Evolutionary conservation across 1,140 invertebrate species (phyloP), one percentile per base, ranked within the genome.

Genomic region (Venturia canescens): DNA sequence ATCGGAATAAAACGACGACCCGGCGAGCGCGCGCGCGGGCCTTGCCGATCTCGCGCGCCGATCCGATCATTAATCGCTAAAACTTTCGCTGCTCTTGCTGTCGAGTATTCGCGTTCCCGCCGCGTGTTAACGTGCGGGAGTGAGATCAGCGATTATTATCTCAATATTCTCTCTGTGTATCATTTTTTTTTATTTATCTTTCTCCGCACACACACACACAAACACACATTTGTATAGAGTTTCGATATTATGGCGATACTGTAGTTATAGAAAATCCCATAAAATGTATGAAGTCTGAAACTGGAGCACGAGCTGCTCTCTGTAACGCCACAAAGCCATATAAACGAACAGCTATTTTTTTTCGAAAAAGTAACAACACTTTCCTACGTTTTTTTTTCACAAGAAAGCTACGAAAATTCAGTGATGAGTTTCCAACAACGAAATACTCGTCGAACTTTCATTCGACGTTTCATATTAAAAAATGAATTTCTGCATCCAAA

Each of bases 111-210:
- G n/a, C 60, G 23, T 26, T 66, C 60, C 60, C 60, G 21, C 60
- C 60, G 21, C 60, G 60, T 66, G 60, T 66, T 66, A 66, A 66
- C 60, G 60, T 13, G 13, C 60, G 21, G 21, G 60, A 66, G 60
- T 66, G 60, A 66, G 60, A 66, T 66, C 60, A 66, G 60, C 60
- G 60, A 66, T 66, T 66, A 66, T 66, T 66, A 66, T 66, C 60
- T 66, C 26, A 29, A 15, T 27, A 66, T 66, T 66, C 23, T 23
- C 21, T 57, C 18, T 57, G 21, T 57, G 27, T 27, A 27, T 66
- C 2, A 27, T 13, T 4, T 23, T 66, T 26, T 66, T 66, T 27
- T 66, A 29, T 29, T 27, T 66, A 3, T 34, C 31, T 34, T 34
- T 34, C 31, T 34, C 31, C 31, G 7, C 31, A 34, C 3, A 34